Conservation (phyloP, 2,797 vertebrate species). For the Valencia hispanica region DNA sequence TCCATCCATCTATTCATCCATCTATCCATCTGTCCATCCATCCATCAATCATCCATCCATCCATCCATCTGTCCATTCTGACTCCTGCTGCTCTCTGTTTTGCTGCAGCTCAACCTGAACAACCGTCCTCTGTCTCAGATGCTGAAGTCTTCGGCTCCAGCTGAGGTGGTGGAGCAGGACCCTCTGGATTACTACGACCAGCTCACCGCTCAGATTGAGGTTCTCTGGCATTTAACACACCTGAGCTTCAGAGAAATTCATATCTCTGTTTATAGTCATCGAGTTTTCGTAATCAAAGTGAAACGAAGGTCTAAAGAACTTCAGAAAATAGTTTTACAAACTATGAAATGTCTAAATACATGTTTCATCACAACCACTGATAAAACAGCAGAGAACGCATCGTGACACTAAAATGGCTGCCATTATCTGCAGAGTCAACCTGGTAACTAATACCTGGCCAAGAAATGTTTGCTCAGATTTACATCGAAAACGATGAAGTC, state of each 20-base stretch:
- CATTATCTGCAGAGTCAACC: too few relatives aligned
- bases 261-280: too few relatives aligned
- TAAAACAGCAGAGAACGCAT: too few relatives aligned
- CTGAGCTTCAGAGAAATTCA: too few relatives aligned
- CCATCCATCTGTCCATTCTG: not conserved
- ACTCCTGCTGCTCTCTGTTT: not conserved
- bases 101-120: slow-evolving; percentile 90
- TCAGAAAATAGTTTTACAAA: not conserved
- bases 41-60: too few relatives aligned
- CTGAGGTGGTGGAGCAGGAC: slow-evolving; percentile 87
- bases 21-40: too few relatives aligned
- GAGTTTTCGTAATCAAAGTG: too few relatives aligned
- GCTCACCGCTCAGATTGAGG: slow-evolving; percentile 94
- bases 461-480: too few relatives aligned
- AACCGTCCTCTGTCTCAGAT: slow-evolving; percentile 94
- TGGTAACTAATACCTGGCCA: too few relatives aligned
- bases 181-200: slow-evolving; percentile 90
- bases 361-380: not conserved
- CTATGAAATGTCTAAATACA: not conserved
- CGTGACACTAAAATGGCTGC: too few relatives aligned
- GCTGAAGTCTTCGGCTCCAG: slow-evolving; percentile 87
- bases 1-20: too few relatives aligned
- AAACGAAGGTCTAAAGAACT: not conserved
- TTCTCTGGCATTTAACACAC: slow-evolving; percentile 7
- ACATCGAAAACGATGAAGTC: too few relatives aligned